Percentiles rank a stretch among this genome's conserved stretches.
Evolutionary conservation across 2,113 vertebrate species (phyloP).

Genomic region (Syngnathoides biaculeatus): DNA sequence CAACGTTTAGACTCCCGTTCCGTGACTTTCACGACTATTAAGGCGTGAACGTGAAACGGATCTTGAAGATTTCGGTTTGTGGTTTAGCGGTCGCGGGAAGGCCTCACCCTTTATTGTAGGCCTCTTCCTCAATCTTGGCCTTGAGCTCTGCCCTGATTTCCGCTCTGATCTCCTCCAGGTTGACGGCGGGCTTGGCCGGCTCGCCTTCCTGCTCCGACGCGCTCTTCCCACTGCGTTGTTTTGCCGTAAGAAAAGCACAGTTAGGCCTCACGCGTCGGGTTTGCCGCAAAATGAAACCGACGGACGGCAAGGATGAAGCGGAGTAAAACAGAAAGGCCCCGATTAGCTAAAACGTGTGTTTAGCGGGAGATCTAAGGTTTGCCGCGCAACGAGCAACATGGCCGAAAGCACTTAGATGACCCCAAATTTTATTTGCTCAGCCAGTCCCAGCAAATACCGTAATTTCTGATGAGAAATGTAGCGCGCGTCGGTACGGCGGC

Average conservation of each 20-base stretch:
- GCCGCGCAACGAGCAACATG: no score
- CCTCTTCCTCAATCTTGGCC: conserved; percentile 89
- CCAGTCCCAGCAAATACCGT: no score
- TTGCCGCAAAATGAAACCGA: conserved; percentile 21
- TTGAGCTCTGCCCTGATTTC: conserved; percentile 83
- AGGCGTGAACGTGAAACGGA: not conserved
- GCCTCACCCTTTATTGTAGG: conserved; percentile 89
- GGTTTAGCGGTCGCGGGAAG: not conserved
- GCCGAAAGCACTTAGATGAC: no score
- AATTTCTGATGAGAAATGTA: no score
- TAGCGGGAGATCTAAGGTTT: no score
- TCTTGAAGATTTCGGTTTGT: conserved; percentile 3
- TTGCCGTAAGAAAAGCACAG: conserved; percentile 65
- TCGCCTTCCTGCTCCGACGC: conserved; percentile 78
- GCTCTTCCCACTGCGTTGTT: conserved; percentile 83
- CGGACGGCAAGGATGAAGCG: not conserved
- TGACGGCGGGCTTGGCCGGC: conserved; percentile 67
- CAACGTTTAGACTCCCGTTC: no score
- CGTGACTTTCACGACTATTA: no score
- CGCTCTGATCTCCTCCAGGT: conserved; percentile 79
- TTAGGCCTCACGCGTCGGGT: conserved; percentile 28
- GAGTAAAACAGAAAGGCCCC: not conserved
- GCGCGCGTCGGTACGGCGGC: no score
- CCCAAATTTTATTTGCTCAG: no score
- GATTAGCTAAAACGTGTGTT: no score